Evolutionary conservation across 2,888 invertebrate species (phyloP).

Genomic region (Perdita meconis): DNA sequence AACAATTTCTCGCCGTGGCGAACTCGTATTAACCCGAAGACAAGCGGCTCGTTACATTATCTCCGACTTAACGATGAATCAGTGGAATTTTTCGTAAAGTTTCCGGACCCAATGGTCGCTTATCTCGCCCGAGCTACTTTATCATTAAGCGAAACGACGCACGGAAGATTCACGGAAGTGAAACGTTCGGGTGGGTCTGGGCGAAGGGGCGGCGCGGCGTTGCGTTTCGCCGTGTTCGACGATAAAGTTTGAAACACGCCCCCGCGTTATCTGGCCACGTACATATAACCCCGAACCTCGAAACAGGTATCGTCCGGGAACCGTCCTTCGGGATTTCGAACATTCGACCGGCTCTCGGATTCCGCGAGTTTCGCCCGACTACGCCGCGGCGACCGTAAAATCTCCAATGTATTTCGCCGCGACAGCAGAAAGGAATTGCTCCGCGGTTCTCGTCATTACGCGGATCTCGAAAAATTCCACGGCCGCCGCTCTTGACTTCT

Average conservation of each 20-base stretch:
- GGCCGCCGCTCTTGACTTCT: conserved; percentile 49
- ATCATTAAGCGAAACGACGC: conserved; percentile 6
- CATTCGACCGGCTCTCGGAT: conserved; percentile 46
- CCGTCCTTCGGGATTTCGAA: conserved; percentile 56
- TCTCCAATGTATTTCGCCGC: conserved; percentile 74
- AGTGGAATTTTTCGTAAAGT: conserved; percentile 1
- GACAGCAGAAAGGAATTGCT: conserved; percentile 73
- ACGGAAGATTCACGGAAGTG: conserved; percentile 6
- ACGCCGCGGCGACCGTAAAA: conserved; percentile 68
- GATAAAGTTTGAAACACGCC: conserved; percentile 24
- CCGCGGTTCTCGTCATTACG: conserved; percentile 63
- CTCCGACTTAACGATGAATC: conserved; percentile 30
- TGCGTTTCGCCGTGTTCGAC: conserved; percentile 2
- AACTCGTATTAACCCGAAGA: conserved; percentile 43
- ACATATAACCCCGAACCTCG: conserved; percentile 11
- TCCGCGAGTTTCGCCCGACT: conserved; percentile 69
- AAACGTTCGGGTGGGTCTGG: conserved; percentile 1
- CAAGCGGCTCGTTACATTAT: conserved; percentile 41
- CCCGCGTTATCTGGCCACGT: conserved; percentile 19
- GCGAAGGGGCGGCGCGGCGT: too few species aligned
- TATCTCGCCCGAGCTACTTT: background rate
- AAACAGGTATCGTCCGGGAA: conserved; percentile 30
- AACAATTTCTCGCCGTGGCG: conserved; percentile 50
- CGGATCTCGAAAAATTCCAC: conserved; percentile 64
- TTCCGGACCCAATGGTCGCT: background rate